Evolutionary conservation across 2,113 vertebrate species (phyloP).

Genomic region (Mesitornis unicolor): DNA sequence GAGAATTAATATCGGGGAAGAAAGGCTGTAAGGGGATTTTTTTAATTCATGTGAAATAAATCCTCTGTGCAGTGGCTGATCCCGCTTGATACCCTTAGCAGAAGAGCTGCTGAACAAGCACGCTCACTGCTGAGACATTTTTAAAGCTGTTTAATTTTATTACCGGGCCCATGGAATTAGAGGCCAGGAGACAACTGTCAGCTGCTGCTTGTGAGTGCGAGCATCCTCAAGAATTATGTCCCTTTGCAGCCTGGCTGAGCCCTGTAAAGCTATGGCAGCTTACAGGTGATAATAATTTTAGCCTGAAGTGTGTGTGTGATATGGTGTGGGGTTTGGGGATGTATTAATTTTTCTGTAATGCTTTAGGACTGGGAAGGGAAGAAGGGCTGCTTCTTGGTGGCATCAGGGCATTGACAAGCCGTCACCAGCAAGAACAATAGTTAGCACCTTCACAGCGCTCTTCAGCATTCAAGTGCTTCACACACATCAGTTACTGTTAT

Average conservation of each 20-base stretch:
- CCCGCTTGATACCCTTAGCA: constrained; percentile 25
- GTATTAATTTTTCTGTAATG: background rate
- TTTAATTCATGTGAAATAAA: constrained; percentile 21
- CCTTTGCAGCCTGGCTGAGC: background rate
- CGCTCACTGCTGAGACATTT: background rate
- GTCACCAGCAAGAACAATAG: background rate
- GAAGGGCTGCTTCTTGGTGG: background rate
- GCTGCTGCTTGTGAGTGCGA: background rate
- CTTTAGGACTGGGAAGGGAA: background rate
- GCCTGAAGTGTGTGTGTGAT: background rate
- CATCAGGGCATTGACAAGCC: background rate
- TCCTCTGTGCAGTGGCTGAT: background rate
- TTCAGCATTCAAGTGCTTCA: background rate
- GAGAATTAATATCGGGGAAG: background rate
- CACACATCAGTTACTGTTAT: background rate
- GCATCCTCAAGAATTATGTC: background rate
- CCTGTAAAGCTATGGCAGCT: background rate
- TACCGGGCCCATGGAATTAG: background rate
- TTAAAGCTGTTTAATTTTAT: constrained; percentile 34
- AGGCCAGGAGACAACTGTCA: background rate
- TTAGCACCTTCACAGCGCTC: background rate
- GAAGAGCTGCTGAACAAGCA: constrained; percentile 26
- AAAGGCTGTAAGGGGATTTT: constrained; percentile 26
- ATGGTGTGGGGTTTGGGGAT: background rate
- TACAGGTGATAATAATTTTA: background rate